phyloP scores from a whole-genome alignment of 2,888 invertebrate genomes.

The Liposcelis brunnea region DNA sequence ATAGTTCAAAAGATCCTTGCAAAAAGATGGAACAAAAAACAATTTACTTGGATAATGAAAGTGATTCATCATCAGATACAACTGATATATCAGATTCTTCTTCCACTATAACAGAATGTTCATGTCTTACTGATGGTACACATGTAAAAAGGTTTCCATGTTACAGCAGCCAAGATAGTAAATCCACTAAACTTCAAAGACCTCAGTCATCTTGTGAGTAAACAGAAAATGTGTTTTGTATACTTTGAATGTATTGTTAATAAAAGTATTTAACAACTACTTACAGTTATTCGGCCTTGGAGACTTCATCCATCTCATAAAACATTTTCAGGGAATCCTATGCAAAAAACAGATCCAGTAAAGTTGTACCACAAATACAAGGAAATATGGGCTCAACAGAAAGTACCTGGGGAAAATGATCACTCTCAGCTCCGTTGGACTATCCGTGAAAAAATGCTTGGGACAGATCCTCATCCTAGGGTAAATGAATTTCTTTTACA shows the following conservation, averaged over 20 bases:
- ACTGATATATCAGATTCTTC: no score
- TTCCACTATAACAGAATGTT: no score
- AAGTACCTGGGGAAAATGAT: slow-evolving; percentile 54
- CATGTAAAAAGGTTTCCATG: no score
- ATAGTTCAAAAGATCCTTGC: no score
- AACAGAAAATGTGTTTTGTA: neutral
- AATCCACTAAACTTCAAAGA: neutral
- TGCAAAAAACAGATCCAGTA: slow-evolving; percentile 45
- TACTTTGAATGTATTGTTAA: neutral
- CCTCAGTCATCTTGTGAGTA: slow-evolving; percentile 14
- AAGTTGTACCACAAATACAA: slow-evolving; percentile 60
- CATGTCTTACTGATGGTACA: no score
- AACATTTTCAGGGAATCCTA: slow-evolving; percentile 18
- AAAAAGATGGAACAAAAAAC: neutral
- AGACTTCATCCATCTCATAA: slow-evolving; percentile 23
- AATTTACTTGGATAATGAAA: neutral
- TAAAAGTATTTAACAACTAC: slow-evolving; percentile 8
- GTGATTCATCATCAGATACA: neutral
- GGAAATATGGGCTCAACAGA: slow-evolving; percentile 52
- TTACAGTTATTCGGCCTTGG: slow-evolving; percentile 43
- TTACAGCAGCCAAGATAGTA: no score
- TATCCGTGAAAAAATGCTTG: slow-evolving; percentile 49
- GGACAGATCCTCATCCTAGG: slow-evolving; percentile 26
- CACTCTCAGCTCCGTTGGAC: slow-evolving; percentile 51
- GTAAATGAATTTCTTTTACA: slow-evolving; percentile 17